Conservation (phyloP, 1,140 invertebrate species). For the Drosophila pallidifrons region DNA sequence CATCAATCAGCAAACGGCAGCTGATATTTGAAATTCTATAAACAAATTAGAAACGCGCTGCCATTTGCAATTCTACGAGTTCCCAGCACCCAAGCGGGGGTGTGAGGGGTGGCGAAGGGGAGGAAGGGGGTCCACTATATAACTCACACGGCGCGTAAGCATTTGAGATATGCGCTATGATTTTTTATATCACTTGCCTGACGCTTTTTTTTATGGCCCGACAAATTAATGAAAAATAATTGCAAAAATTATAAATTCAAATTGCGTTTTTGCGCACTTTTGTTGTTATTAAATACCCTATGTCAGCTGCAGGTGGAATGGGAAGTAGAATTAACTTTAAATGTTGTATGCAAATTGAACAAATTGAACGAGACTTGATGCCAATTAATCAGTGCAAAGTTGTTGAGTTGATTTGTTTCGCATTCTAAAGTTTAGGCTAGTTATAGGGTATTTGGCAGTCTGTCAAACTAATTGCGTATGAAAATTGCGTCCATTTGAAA, state of each 20-base stretch:
- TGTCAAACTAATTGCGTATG: not conserved
- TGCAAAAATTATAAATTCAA: conserved; percentile 83
- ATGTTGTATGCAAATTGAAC: not conserved
- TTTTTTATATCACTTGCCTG: conserved; percentile 74
- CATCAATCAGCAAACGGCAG: conserved; percentile 64
- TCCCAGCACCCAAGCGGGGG: not conserved
- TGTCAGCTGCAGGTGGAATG: not conserved
- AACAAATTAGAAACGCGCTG: conserved; percentile 73
- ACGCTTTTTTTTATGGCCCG: conserved; percentile 62
- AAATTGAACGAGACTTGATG: not conserved
- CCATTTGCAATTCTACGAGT: conserved; percentile 39
- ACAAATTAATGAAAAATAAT: conserved; percentile 80
- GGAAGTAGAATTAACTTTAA: not conserved
- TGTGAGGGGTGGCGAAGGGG: not conserved
- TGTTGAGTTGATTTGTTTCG: not conserved
- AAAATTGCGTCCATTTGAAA: conserved; percentile 26
- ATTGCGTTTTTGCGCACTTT: conserved; percentile 65
- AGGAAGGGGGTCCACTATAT: conserved; percentile 17
- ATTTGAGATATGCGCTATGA: conserved; percentile 74
- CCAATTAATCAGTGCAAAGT: not conserved
- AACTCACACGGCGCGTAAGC: conserved; percentile 68
- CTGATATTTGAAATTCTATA: conserved; percentile 61
- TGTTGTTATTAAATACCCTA: conserved; percentile 13
- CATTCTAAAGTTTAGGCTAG: not conserved
- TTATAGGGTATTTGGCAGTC: conserved; percentile 2